These are phyloP conservation scores for Gobionotothen gibberifrons DNA, from an alignment of 2,797 vertebrate species.

Conservation along the genomic window DNA sequence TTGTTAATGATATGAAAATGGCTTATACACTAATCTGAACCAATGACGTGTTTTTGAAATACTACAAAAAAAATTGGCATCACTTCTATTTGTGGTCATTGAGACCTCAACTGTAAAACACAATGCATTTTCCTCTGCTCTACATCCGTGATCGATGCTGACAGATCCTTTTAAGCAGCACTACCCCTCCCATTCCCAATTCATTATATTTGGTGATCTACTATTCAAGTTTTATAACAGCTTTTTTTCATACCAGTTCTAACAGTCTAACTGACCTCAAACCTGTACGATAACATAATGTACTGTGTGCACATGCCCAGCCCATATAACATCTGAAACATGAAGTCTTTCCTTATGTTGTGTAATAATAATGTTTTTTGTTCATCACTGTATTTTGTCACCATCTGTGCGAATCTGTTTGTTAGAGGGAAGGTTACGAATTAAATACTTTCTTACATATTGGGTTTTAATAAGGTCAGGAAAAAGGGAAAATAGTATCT, in stretches of 20 bases:
- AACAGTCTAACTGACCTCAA: background rate
- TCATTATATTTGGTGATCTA: constrained; percentile 5
- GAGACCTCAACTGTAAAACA: background rate
- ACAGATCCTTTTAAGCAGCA: background rate
- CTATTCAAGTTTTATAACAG: background rate
- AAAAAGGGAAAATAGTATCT: background rate
- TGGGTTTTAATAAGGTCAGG: constrained; percentile 24
- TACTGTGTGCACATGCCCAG: background rate
- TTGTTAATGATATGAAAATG: constrained; percentile 11
- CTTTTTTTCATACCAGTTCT: background rate
- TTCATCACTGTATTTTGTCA: background rate
- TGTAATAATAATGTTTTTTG: constrained; percentile 2
- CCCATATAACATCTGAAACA: background rate
- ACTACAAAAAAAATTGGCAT: background rate
- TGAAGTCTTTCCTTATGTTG: background rate
- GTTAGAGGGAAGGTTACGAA: constrained; percentile 8
- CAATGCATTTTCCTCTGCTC: background rate
- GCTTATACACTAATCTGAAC: background rate
- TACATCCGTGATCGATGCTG: background rate
- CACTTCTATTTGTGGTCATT: constrained; percentile 1
- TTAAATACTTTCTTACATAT: constrained; percentile 22
- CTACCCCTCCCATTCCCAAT: background rate
- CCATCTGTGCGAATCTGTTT: constrained; percentile 5
- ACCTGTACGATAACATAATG: background rate
- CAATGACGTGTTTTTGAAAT: background rate